Conservation (phyloP, 2,113 vertebrate species). For the Bambusicola thoracicus region DNA sequence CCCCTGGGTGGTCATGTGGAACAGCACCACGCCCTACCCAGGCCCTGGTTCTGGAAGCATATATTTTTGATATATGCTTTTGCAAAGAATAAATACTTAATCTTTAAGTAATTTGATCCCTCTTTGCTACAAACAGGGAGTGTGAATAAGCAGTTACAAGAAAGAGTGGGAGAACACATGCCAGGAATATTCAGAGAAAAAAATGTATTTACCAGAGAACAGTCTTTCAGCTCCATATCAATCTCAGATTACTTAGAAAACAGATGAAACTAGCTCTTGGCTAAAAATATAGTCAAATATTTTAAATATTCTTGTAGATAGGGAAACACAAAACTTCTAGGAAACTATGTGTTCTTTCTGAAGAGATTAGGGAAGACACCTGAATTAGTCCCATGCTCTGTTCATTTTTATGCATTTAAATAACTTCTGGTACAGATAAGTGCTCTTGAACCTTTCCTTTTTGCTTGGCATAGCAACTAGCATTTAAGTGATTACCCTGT, state of each 20-base stretch:
- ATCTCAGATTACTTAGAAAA: not conserved
- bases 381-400: not conserved
- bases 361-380: not conserved
- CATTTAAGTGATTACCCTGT: not conserved
- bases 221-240: not conserved
- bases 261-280: not conserved
- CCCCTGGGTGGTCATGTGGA: too few relatives aligned
- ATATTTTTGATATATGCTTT: not conserved
- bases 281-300: not conserved
- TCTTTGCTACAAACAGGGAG: not conserved
- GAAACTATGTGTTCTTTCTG: not conserved
- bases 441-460: not conserved
- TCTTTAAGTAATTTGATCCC: not conserved
- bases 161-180: rapidly evolving
- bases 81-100: not conserved
- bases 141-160: not conserved
- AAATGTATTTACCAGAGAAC: not conserved
- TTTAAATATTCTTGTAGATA: not conserved
- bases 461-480: not conserved
- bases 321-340: not conserved
- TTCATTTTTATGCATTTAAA: not conserved
- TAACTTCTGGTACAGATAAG: not conserved
- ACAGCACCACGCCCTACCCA: not conserved
- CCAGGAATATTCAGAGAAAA: not conserved
- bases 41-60: not conserved